These are phyloP conservation scores for Pseudotriccus pelzelni DNA, from an alignment of 2,797 vertebrate species.

Conservation along the genomic window DNA sequence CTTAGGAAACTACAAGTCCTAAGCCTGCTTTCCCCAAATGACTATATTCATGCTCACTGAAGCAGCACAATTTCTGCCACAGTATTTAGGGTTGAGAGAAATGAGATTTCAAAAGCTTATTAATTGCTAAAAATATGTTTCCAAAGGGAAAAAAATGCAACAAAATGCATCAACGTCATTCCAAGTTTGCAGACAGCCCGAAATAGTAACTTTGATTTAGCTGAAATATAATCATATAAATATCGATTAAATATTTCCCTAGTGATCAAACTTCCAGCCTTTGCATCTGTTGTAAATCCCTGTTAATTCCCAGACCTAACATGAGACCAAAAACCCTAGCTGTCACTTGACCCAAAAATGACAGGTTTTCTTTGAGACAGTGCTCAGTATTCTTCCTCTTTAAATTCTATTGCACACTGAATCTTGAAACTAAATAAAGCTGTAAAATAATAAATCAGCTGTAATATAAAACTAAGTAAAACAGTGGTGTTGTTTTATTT, in stretches of 20 bases:
- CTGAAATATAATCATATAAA: slow-evolving; percentile 1
- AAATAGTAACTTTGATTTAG: slow-evolving; percentile 6
- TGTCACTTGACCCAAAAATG: background rate
- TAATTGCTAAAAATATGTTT: slow-evolving; percentile 38
- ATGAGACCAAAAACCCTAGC: background rate
- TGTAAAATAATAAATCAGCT: background rate
- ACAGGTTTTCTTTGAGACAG: background rate
- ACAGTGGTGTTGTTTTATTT: background rate
- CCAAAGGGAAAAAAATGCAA: slow-evolving; percentile 14
- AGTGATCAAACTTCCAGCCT: background rate
- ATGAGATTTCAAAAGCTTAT: slow-evolving; percentile 26
- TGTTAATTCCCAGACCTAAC: background rate
- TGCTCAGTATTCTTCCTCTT: background rate
- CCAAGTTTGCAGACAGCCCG: background rate
- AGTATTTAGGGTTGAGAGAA: background rate
- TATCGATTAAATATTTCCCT: slow-evolving; percentile 7
- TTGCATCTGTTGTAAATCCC: background rate
- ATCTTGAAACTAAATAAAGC: background rate
- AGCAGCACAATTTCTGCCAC: background rate
- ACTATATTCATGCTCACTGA: background rate
- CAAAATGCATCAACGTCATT: background rate
- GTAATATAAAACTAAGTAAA: background rate
- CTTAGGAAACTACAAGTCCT: background rate
- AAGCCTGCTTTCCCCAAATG: background rate
- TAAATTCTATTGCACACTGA: background rate